Conservation (phyloP, 2,888 invertebrate species). For the Drosophila melanosoma region DNA sequence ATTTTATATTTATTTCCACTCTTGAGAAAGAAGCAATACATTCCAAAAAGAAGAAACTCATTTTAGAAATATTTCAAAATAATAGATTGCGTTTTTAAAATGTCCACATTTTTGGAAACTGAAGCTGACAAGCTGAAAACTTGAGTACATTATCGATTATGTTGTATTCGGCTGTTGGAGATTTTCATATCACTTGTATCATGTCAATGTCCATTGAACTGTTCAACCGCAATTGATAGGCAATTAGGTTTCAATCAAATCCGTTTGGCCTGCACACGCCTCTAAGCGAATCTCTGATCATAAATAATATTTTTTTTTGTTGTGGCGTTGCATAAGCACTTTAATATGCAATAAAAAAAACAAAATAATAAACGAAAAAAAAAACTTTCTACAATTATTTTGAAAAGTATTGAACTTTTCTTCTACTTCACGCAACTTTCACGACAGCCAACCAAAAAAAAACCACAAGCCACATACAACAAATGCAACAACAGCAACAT, state of each 20-base stretch:
- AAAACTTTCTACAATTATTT: slow-evolving; percentile 80
- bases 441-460: slow-evolving; percentile 56
- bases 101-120: too few species aligned
- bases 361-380: slow-evolving; percentile 22
- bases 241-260: slow-evolving; percentile 69
- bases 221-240: slow-evolving; percentile 52
- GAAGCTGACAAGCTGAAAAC: neutral
- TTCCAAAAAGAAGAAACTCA: neutral
- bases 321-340: slow-evolving; percentile 53
- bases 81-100: neutral
- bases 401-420: slow-evolving; percentile 78
- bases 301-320: slow-evolving; percentile 14
- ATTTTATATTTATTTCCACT: neutral
- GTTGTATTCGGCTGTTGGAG: neutral
- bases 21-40: neutral
- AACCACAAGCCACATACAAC: slow-evolving; percentile 50
- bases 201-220: slow-evolving; percentile 52
- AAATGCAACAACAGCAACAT: slow-evolving; percentile 33
- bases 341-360: slow-evolving; percentile 29
- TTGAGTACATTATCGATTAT: neutral
- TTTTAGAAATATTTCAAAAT: neutral
- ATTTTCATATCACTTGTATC: slow-evolving; percentile 15
- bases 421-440: slow-evolving; percentile 81
- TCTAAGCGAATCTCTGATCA: slow-evolving; percentile 38
- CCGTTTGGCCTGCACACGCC: slow-evolving; percentile 28